Evolutionary conservation across 2,888 invertebrate species (phyloP), one percentile per base, ranked within the genome.

Genomic region (Agriopis leucophaearia): DNA sequence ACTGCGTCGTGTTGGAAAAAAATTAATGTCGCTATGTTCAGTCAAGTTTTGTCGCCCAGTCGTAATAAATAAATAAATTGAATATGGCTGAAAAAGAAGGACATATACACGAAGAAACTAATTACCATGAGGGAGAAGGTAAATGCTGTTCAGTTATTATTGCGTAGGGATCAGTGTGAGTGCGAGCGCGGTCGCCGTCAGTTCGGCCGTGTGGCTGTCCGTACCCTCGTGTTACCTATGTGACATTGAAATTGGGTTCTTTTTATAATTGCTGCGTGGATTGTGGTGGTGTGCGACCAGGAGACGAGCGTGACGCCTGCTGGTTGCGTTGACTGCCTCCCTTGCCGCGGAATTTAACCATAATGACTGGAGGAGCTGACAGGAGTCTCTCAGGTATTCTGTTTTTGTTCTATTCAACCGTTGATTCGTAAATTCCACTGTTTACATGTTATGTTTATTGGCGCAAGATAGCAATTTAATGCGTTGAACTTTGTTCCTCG

Each of bases 221-320:
- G 76, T 83, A 84, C 88, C 92, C 91, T 92, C 93, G 91, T 92
- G 92, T 89, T 89, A 82, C 88, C 81, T 87, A 88, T 88, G 90
- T 92, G 93, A 93, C 93, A 93, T 93, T 93, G 93, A 92, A 92
- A 88, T 87, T 89, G 89, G 91, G 91, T 91, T 92, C 92, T 93
- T 93, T 92, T 93, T 92, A 91, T 92, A 92, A 88, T 92, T 92
- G 90, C 91, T 93, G 92, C 90, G 88, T 92, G 92, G 91, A 92
- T 89, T 87, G 82, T 88, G 89, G 88, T 90, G 92, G 88, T 88
- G 88, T 84, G 81, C 81, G 80, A 85, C 85, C 86, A 89, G 88
- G 85, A 85, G 78, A 81, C 79, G 78, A 89, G 86, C 83, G 87
- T 76, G 82, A 81, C 79, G 79, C 79, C 81, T 77, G 81, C 79